Evolutionary conservation across 2,888 invertebrate genomes (phyloP), one percentile per base, ranked within the genome.

Genomic region (Eilema caniola): DNA sequence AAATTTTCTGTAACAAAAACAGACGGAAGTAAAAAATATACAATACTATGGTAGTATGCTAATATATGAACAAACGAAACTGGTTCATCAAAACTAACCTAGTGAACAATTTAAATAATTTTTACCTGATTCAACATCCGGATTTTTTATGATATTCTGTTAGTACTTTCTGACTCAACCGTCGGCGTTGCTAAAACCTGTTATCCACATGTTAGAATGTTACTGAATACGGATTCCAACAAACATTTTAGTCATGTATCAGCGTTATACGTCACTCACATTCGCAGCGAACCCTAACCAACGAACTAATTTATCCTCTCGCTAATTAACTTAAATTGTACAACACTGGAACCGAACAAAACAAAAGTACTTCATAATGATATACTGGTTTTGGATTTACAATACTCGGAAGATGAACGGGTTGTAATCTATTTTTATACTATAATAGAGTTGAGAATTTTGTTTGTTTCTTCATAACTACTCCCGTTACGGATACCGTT

Each of bases 311-410:
- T 74, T 75, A 66, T 65, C 71, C 69, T 62, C 72, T 71, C 66
- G 60, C 67, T 77, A 73, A 79, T 75, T 71, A 79, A 72, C 65
- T 65, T 79, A 74, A 16, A 79, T 75, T 77, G 66, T 70, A 62
- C 68, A 72, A 70, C 60, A 69, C 71, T 69, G 65, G 65, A 62
- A 63, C 31, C 61, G 28, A 56, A 57, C 70, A 61, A 65, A 71
- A 37, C 53, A 56, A 53, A 31, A 25, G 11, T 47, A 20, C 25
- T 31, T 53, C 3, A 11, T n/a, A 28, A 47, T 63, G 20, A 63
- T 20, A 16, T 41, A 47, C 4, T 28, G 24, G 14, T 25, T 25
- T 24, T 59, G 59, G 24, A 2, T 16, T 14, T 14, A 59, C 24
- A 23, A 24, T 59, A 24, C 20, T 20, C 53, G n/a, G n/a, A 53